phyloP scores from a whole-genome alignment of 2,797 vertebrate species.

The Erethizon dorsatum region DNA sequence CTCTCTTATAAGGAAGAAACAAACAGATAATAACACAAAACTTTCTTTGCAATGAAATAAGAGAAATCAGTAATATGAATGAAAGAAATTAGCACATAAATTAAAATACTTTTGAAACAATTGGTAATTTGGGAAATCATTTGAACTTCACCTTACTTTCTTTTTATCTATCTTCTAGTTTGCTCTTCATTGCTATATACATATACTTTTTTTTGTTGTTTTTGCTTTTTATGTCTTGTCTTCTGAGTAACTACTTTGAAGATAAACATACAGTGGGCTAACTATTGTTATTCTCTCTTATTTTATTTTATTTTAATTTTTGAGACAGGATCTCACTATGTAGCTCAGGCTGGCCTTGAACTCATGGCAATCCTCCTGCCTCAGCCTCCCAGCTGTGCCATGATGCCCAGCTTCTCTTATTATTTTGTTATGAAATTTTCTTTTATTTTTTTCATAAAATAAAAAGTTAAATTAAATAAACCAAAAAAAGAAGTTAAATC shows the following conservation, averaged over 20 bases:
- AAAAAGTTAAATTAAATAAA: background rate
- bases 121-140: background rate
- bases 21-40: background rate
- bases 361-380: background rate
- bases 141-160: background rate
- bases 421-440: background rate
- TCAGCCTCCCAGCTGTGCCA: background rate
- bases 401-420: background rate
- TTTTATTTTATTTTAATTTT: background rate
- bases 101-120: background rate
- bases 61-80: background rate
- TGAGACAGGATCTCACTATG: background rate
- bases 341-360: background rate
- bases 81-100: background rate
- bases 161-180: background rate
- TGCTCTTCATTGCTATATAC: background rate
- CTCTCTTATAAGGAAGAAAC: background rate
- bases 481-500: background rate
- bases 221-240: background rate
- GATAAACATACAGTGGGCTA: background rate
- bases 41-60: background rate
- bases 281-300: background rate
- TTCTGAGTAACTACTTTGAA: background rate
- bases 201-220: background rate
- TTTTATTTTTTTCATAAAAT: background rate